Conservation (phyloP, 2,113 vertebrate genomes). For the Gobiocypris rarus region DNA sequence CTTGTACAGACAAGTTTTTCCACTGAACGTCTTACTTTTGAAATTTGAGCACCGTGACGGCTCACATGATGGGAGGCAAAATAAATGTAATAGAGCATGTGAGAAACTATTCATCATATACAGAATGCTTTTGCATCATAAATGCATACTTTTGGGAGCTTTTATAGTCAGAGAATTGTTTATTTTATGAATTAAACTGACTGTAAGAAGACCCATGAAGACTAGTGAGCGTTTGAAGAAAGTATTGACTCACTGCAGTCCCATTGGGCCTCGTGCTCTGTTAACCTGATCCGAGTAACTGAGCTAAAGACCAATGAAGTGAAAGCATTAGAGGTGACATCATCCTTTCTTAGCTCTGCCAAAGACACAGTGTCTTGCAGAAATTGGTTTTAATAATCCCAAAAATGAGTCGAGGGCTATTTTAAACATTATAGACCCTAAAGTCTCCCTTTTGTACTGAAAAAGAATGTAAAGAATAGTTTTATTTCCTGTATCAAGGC, state of each 20-base stretch:
- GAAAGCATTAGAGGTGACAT: conserved; percentile 5
- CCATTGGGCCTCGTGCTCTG: background rate
- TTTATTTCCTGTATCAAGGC: background rate
- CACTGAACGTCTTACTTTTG: background rate
- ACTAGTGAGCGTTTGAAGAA: background rate
- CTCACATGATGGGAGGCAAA: background rate
- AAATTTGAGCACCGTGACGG: background rate
- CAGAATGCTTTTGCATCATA: background rate
- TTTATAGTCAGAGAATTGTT: background rate
- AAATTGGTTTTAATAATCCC: background rate
- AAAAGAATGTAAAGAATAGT: background rate
- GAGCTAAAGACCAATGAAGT: background rate
- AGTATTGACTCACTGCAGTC: background rate
- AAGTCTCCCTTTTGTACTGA: background rate
- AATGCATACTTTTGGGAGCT: background rate
- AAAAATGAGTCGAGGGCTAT: background rate
- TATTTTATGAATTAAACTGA: background rate
- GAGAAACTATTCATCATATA: background rate
- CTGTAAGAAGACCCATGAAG: background rate
- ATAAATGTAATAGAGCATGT: background rate
- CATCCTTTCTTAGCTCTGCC: conserved; percentile 19
- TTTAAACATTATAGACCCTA: background rate
- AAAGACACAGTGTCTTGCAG: background rate
- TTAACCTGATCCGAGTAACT: background rate
- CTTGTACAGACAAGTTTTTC: background rate